phyloP scores from a whole-genome alignment of 2,888 invertebrate genomes.

The Brachypalpus laphriformis region DNA sequence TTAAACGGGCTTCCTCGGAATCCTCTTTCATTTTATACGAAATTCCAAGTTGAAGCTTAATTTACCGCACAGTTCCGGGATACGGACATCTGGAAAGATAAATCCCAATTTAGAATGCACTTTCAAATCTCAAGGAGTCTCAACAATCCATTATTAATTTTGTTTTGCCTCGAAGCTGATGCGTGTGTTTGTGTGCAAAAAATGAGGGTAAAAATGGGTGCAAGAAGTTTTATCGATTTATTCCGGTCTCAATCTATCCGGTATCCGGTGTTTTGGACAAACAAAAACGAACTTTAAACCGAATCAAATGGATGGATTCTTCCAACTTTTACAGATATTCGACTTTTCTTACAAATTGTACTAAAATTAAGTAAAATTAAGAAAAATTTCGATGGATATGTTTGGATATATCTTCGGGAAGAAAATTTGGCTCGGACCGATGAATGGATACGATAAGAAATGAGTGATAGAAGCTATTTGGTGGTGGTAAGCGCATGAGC shows the following conservation, averaged over 20 bases:
- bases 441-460: background rate
- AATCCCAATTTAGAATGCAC: constrained; percentile 2
- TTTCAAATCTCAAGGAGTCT: background rate
- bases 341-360: constrained; percentile 2
- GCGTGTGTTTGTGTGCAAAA: constrained; percentile 14
- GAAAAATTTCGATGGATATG: constrained; percentile 1
- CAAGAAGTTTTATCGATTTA: constrained; percentile 57
- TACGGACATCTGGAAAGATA: constrained; percentile 26
- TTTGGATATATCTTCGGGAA: background rate
- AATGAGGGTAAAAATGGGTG: constrained; percentile 44
- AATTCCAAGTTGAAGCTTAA: background rate
- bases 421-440: background rate
- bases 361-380: background rate
- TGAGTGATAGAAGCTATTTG: background rate
- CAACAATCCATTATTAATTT: constrained; percentile 30
- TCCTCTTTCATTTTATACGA: constrained; percentile 75
- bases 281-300: background rate
- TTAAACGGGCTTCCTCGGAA: constrained; percentile 84
- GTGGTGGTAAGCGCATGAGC: constrained; percentile 13
- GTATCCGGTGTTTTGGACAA: constrained; percentile 8
- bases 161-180: constrained; percentile 38
- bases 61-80: background rate
- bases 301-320: background rate
- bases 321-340: background rate
- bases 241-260: background rate